Evolutionary conservation across 2,113 vertebrate species (phyloP), one percentile per base, ranked within the genome.

Genomic region (Megalops atlanticus): DNA sequence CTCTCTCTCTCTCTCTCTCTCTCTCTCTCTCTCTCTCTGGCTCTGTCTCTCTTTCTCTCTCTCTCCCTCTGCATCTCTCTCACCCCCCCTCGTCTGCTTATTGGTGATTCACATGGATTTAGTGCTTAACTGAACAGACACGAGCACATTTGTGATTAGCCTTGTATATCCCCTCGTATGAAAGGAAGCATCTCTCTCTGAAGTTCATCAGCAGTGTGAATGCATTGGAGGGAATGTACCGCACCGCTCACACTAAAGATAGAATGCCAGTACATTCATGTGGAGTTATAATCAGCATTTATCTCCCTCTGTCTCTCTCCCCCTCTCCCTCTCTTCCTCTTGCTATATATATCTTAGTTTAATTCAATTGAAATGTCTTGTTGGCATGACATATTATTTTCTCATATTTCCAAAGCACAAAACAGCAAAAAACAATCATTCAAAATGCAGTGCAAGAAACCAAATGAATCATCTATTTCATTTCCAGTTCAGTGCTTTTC

Each of bases 1-100:
- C 31, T 39, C 72, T 74, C 72, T 74, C 36, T 36, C 27, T 36
- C 71, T 74, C 72, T 74, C 33, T 74, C 2, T 70, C 8, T 70
- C 8, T 2, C 68, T 70, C 68, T 21, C 8, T 21, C 21, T 74
- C 14, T 74, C 35, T 74, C 12, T 39, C 72, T 74, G 2, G 7
- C 4, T 43, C 39, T 77, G 1, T 54, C 47, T 38, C 72, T 12
- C 35, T 39, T 35, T 74, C 35, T 21, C 4, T 72, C 70, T 72
- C 70, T 72, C 70, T 21, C 70, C 4, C 27, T 72, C n/a, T 72
- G 21, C 33, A 10, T 74, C 31, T 12, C 31, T 27, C 1, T 39
- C 31, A 3, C 14, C 33, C 58, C 24, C 1, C 58, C 31, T 18
- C n/a, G 4, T n/a, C 21, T 11, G 4, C 58, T 31, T 31, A 31